These are phyloP conservation scores for Tetramorium bicarinatum DNA, from an alignment of 2,888 invertebrate species.

Conservation along the genomic window DNA sequence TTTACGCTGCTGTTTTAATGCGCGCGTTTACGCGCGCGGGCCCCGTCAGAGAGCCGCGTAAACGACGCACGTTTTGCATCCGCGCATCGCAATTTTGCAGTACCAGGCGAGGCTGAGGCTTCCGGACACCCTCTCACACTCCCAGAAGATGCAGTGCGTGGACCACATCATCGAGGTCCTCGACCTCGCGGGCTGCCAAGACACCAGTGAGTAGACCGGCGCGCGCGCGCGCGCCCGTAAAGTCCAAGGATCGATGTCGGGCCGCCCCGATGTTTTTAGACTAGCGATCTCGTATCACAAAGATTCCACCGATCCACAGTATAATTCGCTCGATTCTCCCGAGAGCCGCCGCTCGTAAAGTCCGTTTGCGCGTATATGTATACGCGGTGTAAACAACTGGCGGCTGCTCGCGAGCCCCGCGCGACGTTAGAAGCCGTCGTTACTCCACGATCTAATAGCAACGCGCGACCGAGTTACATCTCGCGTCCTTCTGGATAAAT, in stretches of 20 bases:
- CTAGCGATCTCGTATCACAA: slow-evolving; percentile 5
- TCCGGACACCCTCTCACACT: slow-evolving; percentile 91
- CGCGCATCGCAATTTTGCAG: slow-evolving; percentile 81
- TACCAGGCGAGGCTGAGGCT: slow-evolving; percentile 89
- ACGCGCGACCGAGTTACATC: background rate
- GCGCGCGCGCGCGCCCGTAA: slow-evolving; percentile 65
- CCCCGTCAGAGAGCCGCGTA: slow-evolving; percentile 48
- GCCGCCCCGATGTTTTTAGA: slow-evolving; percentile 50
- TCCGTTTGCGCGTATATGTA: background rate
- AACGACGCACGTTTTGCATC: slow-evolving; percentile 27
- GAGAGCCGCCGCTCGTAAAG: slow-evolving; percentile 7
- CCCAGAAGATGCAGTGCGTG: slow-evolving; percentile 92
- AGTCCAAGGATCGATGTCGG: slow-evolving; percentile 45
- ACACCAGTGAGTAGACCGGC: slow-evolving; percentile 89
- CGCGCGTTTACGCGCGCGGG: slow-evolving; percentile 35
- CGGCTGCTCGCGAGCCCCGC: background rate
- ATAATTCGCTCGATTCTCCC: slow-evolving; percentile 7
- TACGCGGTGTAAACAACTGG: slow-evolving; percentile 14
- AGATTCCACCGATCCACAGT: slow-evolving; percentile 5
- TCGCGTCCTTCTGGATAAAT: background rate
- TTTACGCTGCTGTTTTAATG: slow-evolving; percentile 72
- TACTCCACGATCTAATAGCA: slow-evolving; percentile 13
- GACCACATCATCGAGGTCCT: slow-evolving; percentile 92
- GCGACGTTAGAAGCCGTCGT: slow-evolving; percentile 14
- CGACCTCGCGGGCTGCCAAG: slow-evolving; percentile 91